Percentiles rank a stretch among this genome's conserved stretches.
phyloP scores from a whole-genome alignment of 1,140 invertebrate genomes.

The Littorina saxatilis region DNA sequence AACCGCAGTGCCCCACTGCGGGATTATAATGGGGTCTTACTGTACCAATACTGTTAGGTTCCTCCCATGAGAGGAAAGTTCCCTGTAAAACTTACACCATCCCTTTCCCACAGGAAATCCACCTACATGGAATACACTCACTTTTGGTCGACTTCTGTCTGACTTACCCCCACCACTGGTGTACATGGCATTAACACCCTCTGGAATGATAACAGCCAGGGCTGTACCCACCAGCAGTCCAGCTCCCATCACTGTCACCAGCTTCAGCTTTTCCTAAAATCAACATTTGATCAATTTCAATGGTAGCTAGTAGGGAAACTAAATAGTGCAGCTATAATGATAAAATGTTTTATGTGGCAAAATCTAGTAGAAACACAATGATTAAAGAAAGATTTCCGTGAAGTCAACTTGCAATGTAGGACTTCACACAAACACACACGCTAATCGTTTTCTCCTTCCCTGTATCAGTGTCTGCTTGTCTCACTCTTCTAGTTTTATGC shows the following conservation, averaged over 20 bases:
- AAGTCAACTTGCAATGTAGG: background rate
- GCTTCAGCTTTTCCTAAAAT: constrained; percentile 92
- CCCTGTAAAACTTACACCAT: too few relatives aligned
- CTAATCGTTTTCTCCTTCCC: too few relatives aligned
- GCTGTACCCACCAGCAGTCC: constrained; percentile 98
- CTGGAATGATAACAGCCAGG: constrained; percentile 98
- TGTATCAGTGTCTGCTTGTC: too few relatives aligned
- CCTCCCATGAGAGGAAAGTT: too few relatives aligned
- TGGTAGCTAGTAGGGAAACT: background rate
- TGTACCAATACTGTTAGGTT: too few relatives aligned
- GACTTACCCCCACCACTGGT: constrained; percentile 36
- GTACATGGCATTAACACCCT: constrained; percentile 93
- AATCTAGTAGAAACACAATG: background rate
- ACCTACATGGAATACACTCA: too few relatives aligned
- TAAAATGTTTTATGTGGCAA: background rate
- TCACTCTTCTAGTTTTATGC: too few relatives aligned
- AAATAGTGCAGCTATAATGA: background rate
- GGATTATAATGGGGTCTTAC: background rate
- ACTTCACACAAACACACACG: background rate
- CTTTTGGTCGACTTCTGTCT: too few relatives aligned
- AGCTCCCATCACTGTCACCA: constrained; percentile 96
- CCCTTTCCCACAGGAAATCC: too few relatives aligned
- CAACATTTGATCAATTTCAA: background rate
- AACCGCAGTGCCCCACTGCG: too few relatives aligned
- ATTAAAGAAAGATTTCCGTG: background rate